Conservation (phyloP, 2,888 invertebrate genomes). For the Nomada fabriciana region DNA sequence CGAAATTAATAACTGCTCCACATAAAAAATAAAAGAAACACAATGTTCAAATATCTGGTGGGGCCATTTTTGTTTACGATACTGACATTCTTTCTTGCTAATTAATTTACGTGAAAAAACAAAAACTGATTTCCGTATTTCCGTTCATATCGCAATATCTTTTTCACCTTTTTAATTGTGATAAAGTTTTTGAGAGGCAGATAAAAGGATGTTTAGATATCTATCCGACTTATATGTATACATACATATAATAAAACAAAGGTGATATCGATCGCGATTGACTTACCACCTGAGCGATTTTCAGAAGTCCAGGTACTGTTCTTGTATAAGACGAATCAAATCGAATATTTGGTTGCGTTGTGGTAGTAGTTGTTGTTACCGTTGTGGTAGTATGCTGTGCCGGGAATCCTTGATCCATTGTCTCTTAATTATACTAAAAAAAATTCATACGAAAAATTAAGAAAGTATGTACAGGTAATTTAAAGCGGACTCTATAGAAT, state of each 20-base stretch:
- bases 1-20: slow-evolving; percentile 1
- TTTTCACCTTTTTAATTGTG: too few species aligned
- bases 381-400: slow-evolving; percentile 88
- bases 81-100: too few species aligned
- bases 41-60: background rate
- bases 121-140: too few species aligned
- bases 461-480: background rate
- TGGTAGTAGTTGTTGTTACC: slow-evolving; percentile 86
- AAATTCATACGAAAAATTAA: background rate
- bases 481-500: too few species aligned
- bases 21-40: background rate
- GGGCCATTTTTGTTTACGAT: too few species aligned
- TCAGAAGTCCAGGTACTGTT: slow-evolving; percentile 91
- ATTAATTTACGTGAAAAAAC: too few species aligned
- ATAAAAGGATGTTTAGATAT: too few species aligned
- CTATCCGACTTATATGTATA: background rate
- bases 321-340: slow-evolving; percentile 90
- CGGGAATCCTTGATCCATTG: slow-evolving; percentile 89
- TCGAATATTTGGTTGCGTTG: slow-evolving; percentile 90
- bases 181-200: too few species aligned
- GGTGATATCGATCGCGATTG: background rate
- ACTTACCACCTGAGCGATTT: slow-evolving; percentile 91
- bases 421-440: slow-evolving; percentile 53
- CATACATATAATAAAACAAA: background rate
- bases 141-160: background rate